Evolutionary conservation across 1,140 invertebrate genomes (phyloP), one percentile per base, ranked within the genome.

Genomic region (Diprion similis): DNA sequence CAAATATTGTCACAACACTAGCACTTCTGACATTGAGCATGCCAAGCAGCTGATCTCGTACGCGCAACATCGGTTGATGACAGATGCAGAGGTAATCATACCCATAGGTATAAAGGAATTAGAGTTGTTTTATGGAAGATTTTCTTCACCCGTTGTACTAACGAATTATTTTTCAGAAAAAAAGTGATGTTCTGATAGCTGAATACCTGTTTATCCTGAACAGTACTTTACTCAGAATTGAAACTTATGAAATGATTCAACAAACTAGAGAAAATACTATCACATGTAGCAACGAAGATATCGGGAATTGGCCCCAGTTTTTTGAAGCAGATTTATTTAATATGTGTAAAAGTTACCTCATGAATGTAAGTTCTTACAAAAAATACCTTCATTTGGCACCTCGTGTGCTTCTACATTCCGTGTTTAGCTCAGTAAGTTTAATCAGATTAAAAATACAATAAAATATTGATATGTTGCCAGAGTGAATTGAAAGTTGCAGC

Each of bases 1-100:
- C 71, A 79, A 87, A 67, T 87, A 86, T 71, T 88, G 86, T 73
- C 83, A 78, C 0, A 88, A 87, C 73, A 78, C 78, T 6, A 74
- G 87, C 46, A 71, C 83, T 13, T 75, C 77, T 17, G 75, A 83
- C 71, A 82, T 83, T 66, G 73, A 71, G 19, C 77, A 85, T 67
- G 85, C 84, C 77, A 79, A 70, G 47, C 66, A 75, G 66, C 66
- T 87, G 37, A 67, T 86, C 18, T 73, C 76, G 15, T 87, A 87
- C 70, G 80, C 83, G 10, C 79, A 79, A 45, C 69, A 81, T 45
- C 80, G 81, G 79, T 80, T 86, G 70, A 68, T 79, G 15, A 48
- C 78, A 66, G 73, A 71, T 45, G 77, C 74, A 24, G 46, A 82
- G 78, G 82, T 83, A 76, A 19, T 73, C 17, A 37, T 37, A 37